Evolutionary conservation across 2,888 invertebrate species (phyloP).

Genomic region (Diaprepes abbreviatus): DNA sequence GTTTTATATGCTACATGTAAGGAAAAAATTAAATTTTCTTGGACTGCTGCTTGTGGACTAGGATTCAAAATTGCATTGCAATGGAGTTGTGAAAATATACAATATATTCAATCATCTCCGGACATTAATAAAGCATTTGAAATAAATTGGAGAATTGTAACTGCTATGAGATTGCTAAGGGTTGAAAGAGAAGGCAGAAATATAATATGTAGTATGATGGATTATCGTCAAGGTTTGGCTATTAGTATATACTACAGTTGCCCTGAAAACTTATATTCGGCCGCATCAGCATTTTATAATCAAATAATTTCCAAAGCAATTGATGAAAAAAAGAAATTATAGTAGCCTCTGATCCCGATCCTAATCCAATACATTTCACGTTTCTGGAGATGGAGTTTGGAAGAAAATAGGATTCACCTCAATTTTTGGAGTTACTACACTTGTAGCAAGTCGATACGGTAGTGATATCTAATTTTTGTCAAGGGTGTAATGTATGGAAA

Average conservation of each 20-base stretch:
- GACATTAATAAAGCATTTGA: background rate
- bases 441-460: background rate
- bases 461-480: background rate
- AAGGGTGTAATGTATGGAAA: background rate
- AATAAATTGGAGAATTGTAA: background rate
- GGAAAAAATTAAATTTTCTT: background rate
- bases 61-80: too few species aligned
- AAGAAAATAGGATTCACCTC: too few species aligned
- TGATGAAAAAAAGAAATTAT: conserved; percentile 21
- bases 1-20: background rate
- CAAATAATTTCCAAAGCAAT: conserved; percentile 36
- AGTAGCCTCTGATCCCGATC: background rate
- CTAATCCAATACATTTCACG: background rate
- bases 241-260: conserved; percentile 35
- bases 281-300: conserved; percentile 39
- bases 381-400: background rate
- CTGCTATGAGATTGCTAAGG: background rate
- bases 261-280: conserved; percentile 30
- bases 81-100: too few species aligned
- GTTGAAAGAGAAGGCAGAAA: conserved; percentile 14
- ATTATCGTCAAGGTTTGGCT: conserved; percentile 12
- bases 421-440: background rate
- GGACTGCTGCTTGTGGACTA: background rate
- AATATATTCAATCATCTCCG: background rate
- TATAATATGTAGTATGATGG: conserved; percentile 24